Percentiles rank a stretch among this genome's conserved stretches.
phyloP scores from a whole-genome alignment of 2,113 vertebrate species.

The Trematomus loennbergii region DNA sequence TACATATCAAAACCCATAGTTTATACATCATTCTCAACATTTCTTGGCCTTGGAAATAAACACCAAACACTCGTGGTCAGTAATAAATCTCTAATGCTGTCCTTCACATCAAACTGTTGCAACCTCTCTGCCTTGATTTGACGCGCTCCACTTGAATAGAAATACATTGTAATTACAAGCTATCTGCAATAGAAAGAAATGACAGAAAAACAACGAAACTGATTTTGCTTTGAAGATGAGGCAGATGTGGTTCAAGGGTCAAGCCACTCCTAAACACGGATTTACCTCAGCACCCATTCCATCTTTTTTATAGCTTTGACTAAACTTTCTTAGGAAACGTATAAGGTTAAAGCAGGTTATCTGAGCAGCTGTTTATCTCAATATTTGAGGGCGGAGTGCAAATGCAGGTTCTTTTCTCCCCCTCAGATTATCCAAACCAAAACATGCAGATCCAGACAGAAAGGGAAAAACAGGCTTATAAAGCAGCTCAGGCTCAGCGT shows the following conservation, averaged over 20 bases:
- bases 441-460: neutral
- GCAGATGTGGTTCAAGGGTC: neutral
- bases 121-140: neutral
- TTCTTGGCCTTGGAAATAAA: neutral
- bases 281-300: neutral
- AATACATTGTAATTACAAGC: neutral
- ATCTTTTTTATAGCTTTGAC: neutral
- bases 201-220: neutral
- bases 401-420: slow-evolving; percentile 28
- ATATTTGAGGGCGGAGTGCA: slow-evolving; percentile 41
- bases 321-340: neutral
- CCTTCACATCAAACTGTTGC: neutral
- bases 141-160: neutral
- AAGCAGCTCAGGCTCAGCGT: slow-evolving; percentile 10
- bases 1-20: neutral
- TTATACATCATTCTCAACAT: neutral
- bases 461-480: slow-evolving; percentile 42
- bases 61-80: neutral
- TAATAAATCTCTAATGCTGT: neutral
- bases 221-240: neutral
- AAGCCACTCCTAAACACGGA: neutral
- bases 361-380: slow-evolving; percentile 27
- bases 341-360: slow-evolving; percentile 24
- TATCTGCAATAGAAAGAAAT: neutral
- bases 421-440: slow-evolving; percentile 36